phyloP scores from a whole-genome alignment of 2,113 vertebrate genomes.

The Argyrosomus japonicus region DNA sequence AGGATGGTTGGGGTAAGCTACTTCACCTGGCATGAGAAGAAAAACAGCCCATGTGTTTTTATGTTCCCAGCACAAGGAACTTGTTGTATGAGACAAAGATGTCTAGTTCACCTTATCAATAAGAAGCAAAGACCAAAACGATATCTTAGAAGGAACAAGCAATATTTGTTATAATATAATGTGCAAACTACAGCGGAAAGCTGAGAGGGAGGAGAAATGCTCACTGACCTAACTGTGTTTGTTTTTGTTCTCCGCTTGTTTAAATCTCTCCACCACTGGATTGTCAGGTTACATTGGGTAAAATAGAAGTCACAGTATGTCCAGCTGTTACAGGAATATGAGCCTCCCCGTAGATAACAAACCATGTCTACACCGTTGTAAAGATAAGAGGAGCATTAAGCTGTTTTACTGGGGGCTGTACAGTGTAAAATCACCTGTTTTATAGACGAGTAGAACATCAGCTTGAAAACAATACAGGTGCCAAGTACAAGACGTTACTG shows the following conservation, averaged over 20 bases:
- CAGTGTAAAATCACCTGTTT: conserved; percentile 40
- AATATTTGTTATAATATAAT: neutral
- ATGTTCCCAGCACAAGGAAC: conserved; percentile 18
- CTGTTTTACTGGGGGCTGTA: conserved; percentile 58
- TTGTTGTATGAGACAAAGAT: neutral
- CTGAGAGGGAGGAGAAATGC: neutral
- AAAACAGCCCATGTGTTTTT: conserved; percentile 14
- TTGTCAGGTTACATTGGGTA: conserved; percentile 37
- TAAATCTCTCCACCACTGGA: neutral
- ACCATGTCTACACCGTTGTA: conserved; percentile 34
- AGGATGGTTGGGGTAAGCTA: neutral
- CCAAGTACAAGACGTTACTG: conserved; percentile 15
- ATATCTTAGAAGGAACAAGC: neutral
- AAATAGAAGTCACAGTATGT: conserved; percentile 40
- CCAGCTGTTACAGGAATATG: conserved; percentile 30
- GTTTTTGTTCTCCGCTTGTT: neutral
- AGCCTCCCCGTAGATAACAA: conserved; percentile 43
- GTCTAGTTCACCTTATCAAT: conserved; percentile 19
- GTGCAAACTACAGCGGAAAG: neutral
- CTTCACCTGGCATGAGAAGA: conserved; percentile 15
- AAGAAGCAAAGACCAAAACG: conserved; percentile 5
- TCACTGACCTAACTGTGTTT: neutral
- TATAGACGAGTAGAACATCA: conserved; percentile 7
- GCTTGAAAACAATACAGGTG: neutral
- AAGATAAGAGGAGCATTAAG: conserved; percentile 68